Conservation (phyloP, 92 coral and sea anemone species). For the Scolanthus callimorphus region DNA sequence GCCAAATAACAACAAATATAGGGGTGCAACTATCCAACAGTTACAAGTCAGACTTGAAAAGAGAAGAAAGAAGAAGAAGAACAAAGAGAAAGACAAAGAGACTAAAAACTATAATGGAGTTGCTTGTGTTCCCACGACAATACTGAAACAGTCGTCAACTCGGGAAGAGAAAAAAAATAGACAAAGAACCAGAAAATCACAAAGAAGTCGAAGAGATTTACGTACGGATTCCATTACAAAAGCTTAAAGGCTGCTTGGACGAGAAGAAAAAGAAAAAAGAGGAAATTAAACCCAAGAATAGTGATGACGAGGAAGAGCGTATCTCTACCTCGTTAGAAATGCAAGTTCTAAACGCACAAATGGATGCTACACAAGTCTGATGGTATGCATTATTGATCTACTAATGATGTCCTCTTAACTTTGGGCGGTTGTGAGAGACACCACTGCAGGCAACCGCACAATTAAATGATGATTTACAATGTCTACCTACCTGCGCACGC, state of each 20-base stretch:
- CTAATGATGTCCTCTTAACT: no score
- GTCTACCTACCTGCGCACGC: no score
- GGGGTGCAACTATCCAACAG: slow-evolving; percentile 10
- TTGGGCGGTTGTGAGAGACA: no score
- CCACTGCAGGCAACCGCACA: no score
- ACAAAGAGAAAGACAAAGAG: slow-evolving; percentile 2
- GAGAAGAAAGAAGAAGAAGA: slow-evolving; percentile 15
- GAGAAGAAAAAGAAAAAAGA: slow-evolving; percentile 21
- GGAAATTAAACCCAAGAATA: background rate
- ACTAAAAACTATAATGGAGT: slow-evolving; percentile 1
- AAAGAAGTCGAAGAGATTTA: slow-evolving; percentile 24
- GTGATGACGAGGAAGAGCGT: slow-evolving; percentile 12
- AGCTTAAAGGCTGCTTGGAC: background rate
- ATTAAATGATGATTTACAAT: no score
- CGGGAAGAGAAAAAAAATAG: no score
- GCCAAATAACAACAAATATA: slow-evolving; percentile 13
- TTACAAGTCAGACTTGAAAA: slow-evolving; percentile 28
- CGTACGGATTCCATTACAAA: slow-evolving; percentile 24
- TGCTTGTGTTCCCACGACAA: background rate
- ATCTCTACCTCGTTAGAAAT: slow-evolving; percentile 22
- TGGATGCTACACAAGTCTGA: slow-evolving; percentile 38
- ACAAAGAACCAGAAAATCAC: slow-evolving; percentile 6
- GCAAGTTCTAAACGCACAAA: slow-evolving; percentile 28
- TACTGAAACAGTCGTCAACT: background rate
- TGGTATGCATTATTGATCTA: background rate